Conservation (phyloP, 2,888 invertebrate genomes). For the Plutella xylostella region DNA sequence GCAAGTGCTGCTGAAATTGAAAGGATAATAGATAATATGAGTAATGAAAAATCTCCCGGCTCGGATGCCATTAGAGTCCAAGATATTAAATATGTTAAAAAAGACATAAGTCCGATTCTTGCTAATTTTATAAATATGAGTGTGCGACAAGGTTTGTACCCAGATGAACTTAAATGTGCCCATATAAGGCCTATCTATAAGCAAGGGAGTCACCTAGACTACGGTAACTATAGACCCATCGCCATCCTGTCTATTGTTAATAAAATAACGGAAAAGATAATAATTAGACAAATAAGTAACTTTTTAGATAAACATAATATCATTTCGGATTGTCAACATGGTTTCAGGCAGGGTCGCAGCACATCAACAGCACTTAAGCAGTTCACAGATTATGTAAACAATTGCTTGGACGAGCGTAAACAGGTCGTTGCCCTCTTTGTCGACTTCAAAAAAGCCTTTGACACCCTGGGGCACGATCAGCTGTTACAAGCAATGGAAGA, state of each 20-base stretch:
- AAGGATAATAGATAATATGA: neutral
- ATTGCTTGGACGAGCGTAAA: constrained; percentile 9
- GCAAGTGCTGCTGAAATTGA: neutral
- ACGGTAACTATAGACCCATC: neutral
- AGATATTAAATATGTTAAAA: neutral
- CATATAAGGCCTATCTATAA: neutral
- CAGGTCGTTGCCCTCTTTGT: constrained; percentile 14
- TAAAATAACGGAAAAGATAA: constrained; percentile 7
- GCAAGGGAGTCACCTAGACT: neutral
- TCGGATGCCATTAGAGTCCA: neutral
- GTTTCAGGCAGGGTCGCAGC: constrained; percentile 13
- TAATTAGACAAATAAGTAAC: constrained; percentile 5
- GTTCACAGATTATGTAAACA: constrained; percentile 14
- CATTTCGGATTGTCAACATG: constrained; percentile 9
- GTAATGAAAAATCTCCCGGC: neutral
- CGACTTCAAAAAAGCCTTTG: constrained; percentile 17
- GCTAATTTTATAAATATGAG: neutral
- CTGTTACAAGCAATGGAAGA: too few species aligned
- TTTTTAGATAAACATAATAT: too few species aligned
- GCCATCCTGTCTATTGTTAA: neutral
- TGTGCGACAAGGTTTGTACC: neutral
- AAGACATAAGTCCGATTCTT: neutral
- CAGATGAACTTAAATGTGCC: neutral
- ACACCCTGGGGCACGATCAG: too few species aligned
- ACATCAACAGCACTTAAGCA: constrained; percentile 12